phyloP scores from a whole-genome alignment of 2,113 vertebrate species.

The Anoura caudifer region DNA sequence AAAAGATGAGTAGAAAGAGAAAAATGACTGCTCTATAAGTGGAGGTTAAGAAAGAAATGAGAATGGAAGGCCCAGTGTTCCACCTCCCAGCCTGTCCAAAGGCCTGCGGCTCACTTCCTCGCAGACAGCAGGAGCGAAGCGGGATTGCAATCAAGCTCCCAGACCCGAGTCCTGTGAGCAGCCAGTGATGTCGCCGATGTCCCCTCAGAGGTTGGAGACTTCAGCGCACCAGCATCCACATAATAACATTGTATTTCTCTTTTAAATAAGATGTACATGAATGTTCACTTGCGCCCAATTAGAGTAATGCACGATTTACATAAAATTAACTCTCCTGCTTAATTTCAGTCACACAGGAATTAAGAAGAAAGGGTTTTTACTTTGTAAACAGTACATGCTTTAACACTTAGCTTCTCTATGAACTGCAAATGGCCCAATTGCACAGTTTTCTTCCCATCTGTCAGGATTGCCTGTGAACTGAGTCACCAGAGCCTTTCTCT shows the following conservation, averaged over 20 bases:
- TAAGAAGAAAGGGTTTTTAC: neutral
- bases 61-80: neutral
- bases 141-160: neutral
- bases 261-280: conserved; percentile 45
- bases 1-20: conserved; percentile 23
- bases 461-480: neutral
- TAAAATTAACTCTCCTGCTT: conserved; percentile 54
- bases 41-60: neutral
- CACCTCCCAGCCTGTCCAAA: neutral
- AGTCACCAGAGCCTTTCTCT: neutral
- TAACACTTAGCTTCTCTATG: neutral
- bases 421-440: rapidly evolving
- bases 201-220: neutral
- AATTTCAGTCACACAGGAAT: conserved; percentile 28
- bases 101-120: neutral
- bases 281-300: conserved; percentile 46
- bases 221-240: neutral
- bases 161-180: conserved; percentile 25
- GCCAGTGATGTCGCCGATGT: neutral
- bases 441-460: neutral
- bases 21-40: neutral
- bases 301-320: conserved; percentile 52
- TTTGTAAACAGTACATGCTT: neutral
- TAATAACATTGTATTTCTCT: conserved; percentile 39
- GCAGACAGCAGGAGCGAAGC: neutral